These are phyloP conservation scores for Drosophila busckii DNA, from an alignment of 1,140 invertebrate genomes.

Conservation along the genomic window DNA sequence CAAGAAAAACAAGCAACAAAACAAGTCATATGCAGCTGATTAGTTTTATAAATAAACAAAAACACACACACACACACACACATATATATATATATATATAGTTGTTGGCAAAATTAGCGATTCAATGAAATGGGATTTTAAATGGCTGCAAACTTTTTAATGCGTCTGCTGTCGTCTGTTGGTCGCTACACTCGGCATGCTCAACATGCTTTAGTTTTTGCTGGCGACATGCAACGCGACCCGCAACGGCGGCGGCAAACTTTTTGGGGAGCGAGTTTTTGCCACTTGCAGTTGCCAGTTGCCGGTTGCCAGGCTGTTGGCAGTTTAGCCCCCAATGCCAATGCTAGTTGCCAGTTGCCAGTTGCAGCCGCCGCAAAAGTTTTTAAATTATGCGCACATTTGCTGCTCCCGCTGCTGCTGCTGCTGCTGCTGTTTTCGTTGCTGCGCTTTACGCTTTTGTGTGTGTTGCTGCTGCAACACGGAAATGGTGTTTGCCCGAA, in stretches of 20 bases:
- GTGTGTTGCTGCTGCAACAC: constrained; percentile 26
- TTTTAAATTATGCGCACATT: constrained; percentile 76
- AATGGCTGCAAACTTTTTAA: constrained; percentile 78
- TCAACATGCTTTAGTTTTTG: constrained; percentile 54
- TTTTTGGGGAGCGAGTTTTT: constrained; percentile 49
- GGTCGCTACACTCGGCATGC: constrained; percentile 9
- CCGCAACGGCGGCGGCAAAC: constrained; percentile 13
- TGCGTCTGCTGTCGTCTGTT: constrained; percentile 40
- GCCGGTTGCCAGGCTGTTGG: too few relatives aligned
- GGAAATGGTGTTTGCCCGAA: constrained; percentile 73
- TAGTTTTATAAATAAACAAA: background rate
- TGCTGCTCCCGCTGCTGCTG: constrained; percentile 26
- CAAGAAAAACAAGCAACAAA: constrained; percentile 12
- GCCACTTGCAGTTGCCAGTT: constrained; percentile 58
- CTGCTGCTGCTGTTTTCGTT: constrained; percentile 3
- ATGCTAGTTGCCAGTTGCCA: constrained; percentile 34
- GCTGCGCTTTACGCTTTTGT: constrained; percentile 21
- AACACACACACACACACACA: background rate
- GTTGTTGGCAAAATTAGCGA: constrained; percentile 75
- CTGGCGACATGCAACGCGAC: constrained; percentile 36
- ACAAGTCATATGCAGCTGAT: constrained; percentile 3
- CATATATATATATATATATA: background rate
- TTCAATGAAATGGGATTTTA: constrained; percentile 79
- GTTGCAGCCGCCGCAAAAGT: constrained; percentile 71
- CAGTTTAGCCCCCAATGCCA: too few relatives aligned